Evolutionary conservation across 2,113 vertebrate genomes (phyloP), one percentile per base, ranked within the genome.

Genomic region (Stomatorhinus ivindoensis): DNA sequence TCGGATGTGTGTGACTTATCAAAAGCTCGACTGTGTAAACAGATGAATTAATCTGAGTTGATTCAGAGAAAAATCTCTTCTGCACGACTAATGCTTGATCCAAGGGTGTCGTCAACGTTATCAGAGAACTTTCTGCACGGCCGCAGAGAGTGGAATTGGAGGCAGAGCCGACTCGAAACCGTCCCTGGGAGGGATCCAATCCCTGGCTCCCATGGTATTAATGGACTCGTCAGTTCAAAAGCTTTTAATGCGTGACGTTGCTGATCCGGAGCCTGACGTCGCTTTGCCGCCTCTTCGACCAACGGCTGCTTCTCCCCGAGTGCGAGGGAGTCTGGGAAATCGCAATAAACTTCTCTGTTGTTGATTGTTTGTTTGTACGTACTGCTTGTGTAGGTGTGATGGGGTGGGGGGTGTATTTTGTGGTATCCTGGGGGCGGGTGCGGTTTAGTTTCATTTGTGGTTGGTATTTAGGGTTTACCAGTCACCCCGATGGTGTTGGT

Each of bases 161-260:
- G 93, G 92, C 88, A 87, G 90, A 88, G 92, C 92, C 94, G 93
- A 31, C 31, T 27, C 91, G 89, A 90, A 27, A 88, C 82, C 47
- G 13, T 53, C 90, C 90, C 90, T 89, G 91, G 91, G 91, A 94
- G 92, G 89, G 91, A 92, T 93, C 91, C 92, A 93, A 93, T 93
- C 93, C 92, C 93, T 93, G 91, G 93, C 91, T 91, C 91, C 92
- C 88, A 50, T 93, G 94, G 93, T 92, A 94, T 94, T 92, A 92
- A 93, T 93, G 92, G 88, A 91, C 88, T 92, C 91, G 92, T 93
- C 91, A 94, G 94, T 94, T 91, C 93, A 80, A 83, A 90, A 92
- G 88, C 91, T 91, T 94, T 94, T 93, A 91, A 91, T 92, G 92
- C 88, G 87, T 90, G 89, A 42, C 91, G 92, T 92, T 92, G 93